Conservation (phyloP, 1,140 invertebrate genomes). For the Chlorops oryzae region DNA sequence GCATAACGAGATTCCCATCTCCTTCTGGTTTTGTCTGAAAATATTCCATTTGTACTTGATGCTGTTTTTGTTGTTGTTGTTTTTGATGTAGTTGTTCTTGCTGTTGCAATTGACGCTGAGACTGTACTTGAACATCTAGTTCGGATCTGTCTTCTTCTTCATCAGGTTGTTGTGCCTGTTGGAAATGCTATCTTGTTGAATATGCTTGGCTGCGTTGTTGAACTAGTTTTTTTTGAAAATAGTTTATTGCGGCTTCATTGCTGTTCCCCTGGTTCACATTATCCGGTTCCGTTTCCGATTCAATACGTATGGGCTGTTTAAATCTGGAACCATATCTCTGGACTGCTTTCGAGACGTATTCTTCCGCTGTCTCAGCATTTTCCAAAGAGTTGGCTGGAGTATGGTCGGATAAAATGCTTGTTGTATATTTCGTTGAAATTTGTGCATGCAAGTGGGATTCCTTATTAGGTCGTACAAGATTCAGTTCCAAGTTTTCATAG, state of each 20-base stretch:
- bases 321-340: slow-evolving; percentile 30
- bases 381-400: slow-evolving; percentile 19
- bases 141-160: too few species aligned
- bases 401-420: slow-evolving; percentile 21
- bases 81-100: slow-evolving; percentile 16
- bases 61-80: slow-evolving; percentile 11
- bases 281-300: slow-evolving; percentile 3
- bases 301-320: slow-evolving; percentile 25
- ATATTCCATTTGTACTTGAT: too few species aligned
- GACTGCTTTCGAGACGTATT: slow-evolving; percentile 43
- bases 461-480: slow-evolving; percentile 33
- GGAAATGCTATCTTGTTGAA: too few species aligned
- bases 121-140: slow-evolving; percentile 5
- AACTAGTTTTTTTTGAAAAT: too few species aligned
- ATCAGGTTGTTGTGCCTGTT: neutral
- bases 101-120: too few species aligned
- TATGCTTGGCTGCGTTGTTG: too few species aligned
- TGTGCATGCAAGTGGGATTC: slow-evolving; percentile 19
- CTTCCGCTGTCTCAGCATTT: slow-evolving; percentile 37
- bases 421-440: slow-evolving; percentile 20
- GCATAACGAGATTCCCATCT: too few species aligned
- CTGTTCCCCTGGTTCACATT: neutral
- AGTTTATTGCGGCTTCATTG: too few species aligned
- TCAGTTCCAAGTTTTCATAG: slow-evolving; percentile 35
- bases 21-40: too few species aligned